These are phyloP conservation scores for Temnothorax ravouxi DNA, from an alignment of 2,888 invertebrate species.

Conservation along the genomic window DNA sequence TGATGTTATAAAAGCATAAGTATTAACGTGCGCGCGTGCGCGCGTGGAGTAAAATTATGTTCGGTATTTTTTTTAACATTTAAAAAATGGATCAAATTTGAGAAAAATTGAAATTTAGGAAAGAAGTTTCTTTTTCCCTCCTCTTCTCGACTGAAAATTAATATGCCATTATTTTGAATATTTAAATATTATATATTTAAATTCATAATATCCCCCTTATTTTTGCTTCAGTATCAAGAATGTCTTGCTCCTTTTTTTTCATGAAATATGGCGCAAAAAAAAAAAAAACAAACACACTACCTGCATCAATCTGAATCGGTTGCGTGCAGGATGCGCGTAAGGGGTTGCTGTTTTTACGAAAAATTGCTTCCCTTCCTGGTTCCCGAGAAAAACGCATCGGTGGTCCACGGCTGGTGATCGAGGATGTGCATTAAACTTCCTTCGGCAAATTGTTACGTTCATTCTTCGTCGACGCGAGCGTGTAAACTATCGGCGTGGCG, in stretches of 20 bases:
- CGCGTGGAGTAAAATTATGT: not conserved
- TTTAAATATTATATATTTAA: not conserved
- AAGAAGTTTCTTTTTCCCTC: not conserved
- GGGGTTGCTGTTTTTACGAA: conserved; percentile 55
- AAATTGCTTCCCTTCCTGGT: conserved; percentile 61
- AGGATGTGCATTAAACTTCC: conserved; percentile 58
- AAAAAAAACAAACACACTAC: not conserved
- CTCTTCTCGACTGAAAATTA: not conserved
- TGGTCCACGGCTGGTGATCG: conserved; percentile 55
- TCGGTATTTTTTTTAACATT: not conserved
- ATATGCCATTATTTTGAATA: not conserved
- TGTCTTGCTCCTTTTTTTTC: not conserved
- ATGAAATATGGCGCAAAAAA: conserved; percentile 37
- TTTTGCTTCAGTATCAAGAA: not conserved
- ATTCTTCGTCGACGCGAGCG: conserved; percentile 51
- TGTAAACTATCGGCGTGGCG: conserved; percentile 51
- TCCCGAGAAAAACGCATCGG: conserved; percentile 49
- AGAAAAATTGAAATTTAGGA: not conserved
- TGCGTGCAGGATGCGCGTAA: conserved; percentile 59
- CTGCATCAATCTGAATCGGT: conserved; percentile 51
- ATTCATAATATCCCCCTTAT: not conserved
- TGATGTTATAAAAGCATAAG: not conserved
- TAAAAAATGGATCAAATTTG: not conserved
- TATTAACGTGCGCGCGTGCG: not conserved
- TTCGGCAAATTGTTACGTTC: conserved; percentile 61